A percentile compares a stretch with the other conserved stretches of the same genome.
Conservation (phyloP, 2,797 vertebrate genomes). For the Pipistrellus nathusii region DNA sequence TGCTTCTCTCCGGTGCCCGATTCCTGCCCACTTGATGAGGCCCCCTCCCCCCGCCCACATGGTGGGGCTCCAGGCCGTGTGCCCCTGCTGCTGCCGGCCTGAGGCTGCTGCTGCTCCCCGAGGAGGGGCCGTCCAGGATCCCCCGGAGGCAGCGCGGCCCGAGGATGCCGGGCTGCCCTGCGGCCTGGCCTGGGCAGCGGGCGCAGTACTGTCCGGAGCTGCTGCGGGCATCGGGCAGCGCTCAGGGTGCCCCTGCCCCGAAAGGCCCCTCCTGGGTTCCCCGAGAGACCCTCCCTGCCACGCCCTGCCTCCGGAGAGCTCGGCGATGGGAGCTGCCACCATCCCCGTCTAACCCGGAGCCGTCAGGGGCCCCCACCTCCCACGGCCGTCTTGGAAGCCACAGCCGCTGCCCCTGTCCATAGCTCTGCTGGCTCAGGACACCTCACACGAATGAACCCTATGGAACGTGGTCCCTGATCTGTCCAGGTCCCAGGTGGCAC, state of each 20-base stretch:
- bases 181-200: background rate
- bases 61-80: too few relatives aligned
- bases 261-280: background rate
- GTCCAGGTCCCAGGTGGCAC: background rate
- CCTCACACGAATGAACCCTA: background rate
- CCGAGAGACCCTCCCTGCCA: too few relatives aligned
- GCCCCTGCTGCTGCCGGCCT: background rate
- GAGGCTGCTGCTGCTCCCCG: background rate
- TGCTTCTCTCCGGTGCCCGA: background rate
- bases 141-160: background rate
- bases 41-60: too few relatives aligned
- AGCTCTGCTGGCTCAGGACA: background rate
- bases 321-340: fast-evolving
- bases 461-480: background rate
- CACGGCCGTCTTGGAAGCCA: background rate
- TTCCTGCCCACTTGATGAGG: background rate
- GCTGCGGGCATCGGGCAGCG: background rate
- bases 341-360: too few relatives aligned
- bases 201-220: too few relatives aligned
- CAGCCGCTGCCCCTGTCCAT: fast-evolving
- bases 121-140: fast-evolving
- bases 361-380: too few relatives aligned
- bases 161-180: background rate
- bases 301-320: too few relatives aligned
- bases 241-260: too few relatives aligned